Base-by-base conservation (phyloP, 2,113 vertebrate genomes). In the Daubentonia madagascariensis region DNA sequence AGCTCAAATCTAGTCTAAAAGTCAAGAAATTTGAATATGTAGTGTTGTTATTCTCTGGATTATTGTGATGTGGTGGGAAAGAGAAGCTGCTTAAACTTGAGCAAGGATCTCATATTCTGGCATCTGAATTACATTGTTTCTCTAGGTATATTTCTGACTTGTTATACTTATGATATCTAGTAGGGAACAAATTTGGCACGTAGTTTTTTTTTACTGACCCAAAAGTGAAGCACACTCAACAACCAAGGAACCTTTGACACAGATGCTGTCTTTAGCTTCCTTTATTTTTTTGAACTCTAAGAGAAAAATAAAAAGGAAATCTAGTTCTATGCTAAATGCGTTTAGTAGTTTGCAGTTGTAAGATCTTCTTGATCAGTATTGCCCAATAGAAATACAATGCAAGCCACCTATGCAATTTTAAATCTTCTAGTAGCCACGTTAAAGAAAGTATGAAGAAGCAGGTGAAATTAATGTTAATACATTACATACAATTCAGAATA, bases 71-170 rank as follows among this genome's bases (percentile, higher is more conserved):
- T 85, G 68, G 57, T 28, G 0, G 84, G n/a, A 96, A 94, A 96
- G 57, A 37, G n/a, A 76, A 89, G 97, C 78, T 89, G 96, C 2
- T 0, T 91, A 45, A 48, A 97, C 97, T 98, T 98, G 95, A 95
- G 97, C 0, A 0, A 93, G 91, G 95, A 72, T 97, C 94, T 98
- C 83, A 85, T 95, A 97, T 14, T 73, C 43, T 98, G 98, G 91
- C 95, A 97, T 98, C 90, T 98, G 97, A 94, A 95, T 95, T 97
- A 25, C 8, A 94, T 98, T 98, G 95, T 97, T 76, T 95, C 96
- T 97, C 63, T 89, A 67, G 97, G 80, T 97, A 83, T 73, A 59
- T 75, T 96, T 98, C 73, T 97, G 94, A 76, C 73, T 96, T 61
- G 73, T 97, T 98, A 92, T 92, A 45, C 84, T 96, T 96, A 89